phyloP scores from a whole-genome alignment of 2,113 vertebrate species.

The Cephalopterus ornatus region DNA sequence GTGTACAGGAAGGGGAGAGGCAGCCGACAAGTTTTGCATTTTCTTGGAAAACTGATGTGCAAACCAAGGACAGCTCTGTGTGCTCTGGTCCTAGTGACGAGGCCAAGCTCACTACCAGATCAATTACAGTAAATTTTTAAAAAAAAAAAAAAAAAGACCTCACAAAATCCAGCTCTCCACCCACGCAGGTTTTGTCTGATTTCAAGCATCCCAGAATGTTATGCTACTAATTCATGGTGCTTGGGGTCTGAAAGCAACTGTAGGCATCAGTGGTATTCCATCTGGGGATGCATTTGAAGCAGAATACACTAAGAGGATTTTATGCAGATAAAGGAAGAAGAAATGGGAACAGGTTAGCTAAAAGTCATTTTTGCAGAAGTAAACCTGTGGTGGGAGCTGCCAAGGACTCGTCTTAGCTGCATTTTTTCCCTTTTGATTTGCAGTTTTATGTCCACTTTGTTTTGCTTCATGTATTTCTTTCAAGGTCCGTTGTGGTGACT shows the following conservation, averaged over 20 bases:
- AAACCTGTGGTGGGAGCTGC: neutral
- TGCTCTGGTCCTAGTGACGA: neutral
- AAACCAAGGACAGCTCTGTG: neutral
- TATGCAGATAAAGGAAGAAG: neutral
- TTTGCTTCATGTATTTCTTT: neutral
- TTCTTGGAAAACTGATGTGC: neutral
- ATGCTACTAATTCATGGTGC: neutral
- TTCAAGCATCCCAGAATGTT: neutral
- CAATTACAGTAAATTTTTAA: neutral
- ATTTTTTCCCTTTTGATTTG: neutral
- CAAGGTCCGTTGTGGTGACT: neutral
- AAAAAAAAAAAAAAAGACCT: neutral
- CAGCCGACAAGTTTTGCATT: neutral
- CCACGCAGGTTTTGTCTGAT: neutral
- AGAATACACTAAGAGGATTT: neutral
- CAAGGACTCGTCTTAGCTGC: neutral
- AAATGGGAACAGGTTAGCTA: neutral
- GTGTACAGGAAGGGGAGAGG: neutral
- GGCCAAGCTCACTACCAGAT: neutral
- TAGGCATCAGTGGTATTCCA: neutral
- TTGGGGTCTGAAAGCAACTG: neutral
- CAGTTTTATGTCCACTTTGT: neutral
- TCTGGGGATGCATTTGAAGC: neutral
- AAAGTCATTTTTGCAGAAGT: neutral
- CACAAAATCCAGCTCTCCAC: neutral